A percentile compares a stretch with the other conserved stretches of the same genome.
Evolutionary conservation across 1,140 invertebrate species (phyloP).

Genomic region (Panulirus ornatus): DNA sequence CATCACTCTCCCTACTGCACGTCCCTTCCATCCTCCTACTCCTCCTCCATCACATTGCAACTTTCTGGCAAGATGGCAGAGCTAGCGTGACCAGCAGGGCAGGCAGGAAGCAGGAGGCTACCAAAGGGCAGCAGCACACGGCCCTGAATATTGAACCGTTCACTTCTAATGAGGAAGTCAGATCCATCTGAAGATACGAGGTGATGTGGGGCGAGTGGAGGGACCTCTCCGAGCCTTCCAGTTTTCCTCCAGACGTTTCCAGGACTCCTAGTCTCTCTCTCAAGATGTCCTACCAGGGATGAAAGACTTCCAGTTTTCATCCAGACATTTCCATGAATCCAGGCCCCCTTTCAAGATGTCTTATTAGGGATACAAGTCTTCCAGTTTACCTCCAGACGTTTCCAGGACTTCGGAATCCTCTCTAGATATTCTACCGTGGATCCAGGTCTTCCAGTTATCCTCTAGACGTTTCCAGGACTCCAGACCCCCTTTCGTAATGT

Average conservation of each 20-base stretch:
- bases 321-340: too few relatives aligned
- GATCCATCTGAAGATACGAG: slow-evolving; percentile 42
- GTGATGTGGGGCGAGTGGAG: slow-evolving; percentile 39
- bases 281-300: slow-evolving; percentile 24
- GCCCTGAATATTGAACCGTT: slow-evolving; percentile 50
- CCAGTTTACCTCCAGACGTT: slow-evolving; percentile 42
- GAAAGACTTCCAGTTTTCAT: too few relatives aligned
- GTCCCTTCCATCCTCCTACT: background rate
- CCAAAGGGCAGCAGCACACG: too few relatives aligned
- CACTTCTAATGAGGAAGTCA: slow-evolving; percentile 52
- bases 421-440: slow-evolving; percentile 11
- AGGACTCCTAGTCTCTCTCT: slow-evolving; percentile 17
- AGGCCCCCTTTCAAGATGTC: too few relatives aligned
- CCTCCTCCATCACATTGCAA: slow-evolving; percentile 33
- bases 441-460: too few relatives aligned
- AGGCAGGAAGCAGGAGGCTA: slow-evolving; percentile 14
- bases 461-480: too few relatives aligned
- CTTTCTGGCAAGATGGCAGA: slow-evolving; percentile 25
- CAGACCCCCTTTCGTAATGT: too few relatives aligned
- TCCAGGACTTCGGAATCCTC: background rate
- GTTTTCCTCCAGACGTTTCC: slow-evolving; percentile 39
- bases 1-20: background rate
- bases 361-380: too few relatives aligned
- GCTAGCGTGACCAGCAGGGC: slow-evolving; percentile 24
- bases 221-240: background rate